A percentile compares a stretch with the other conserved stretches of the same genome.
Evolutionary conservation across 2,113 vertebrate genomes (phyloP).

Genomic region (Platichthys stellatus): DNA sequence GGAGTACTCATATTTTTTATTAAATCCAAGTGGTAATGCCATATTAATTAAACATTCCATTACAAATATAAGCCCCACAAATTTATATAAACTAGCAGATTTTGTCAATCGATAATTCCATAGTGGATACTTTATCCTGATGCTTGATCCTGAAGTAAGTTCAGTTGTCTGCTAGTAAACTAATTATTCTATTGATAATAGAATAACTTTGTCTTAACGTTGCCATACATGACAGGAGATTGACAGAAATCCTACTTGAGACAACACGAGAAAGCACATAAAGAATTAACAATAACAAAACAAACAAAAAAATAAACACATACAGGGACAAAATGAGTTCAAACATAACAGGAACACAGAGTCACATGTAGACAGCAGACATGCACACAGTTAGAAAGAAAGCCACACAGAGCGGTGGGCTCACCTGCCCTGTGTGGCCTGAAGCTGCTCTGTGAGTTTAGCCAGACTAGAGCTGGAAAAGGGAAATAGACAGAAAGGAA

Average conservation of each 20-base stretch:
- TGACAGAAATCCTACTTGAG: neutral
- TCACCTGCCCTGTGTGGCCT: conserved; percentile 85
- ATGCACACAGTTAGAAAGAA: conserved; percentile 48
- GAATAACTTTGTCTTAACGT: neutral
- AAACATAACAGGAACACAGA: neutral
- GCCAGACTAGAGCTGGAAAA: conserved; percentile 80
- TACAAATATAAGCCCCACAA: neutral
- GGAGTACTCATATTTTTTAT: no score
- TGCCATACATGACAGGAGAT: no score
- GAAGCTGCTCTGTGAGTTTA: conserved; percentile 85
- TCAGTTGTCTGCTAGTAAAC: no score
- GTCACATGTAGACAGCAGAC: neutral
- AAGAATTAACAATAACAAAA: neutral
- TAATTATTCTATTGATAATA: neutral
- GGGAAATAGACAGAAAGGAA: conserved; percentile 27
- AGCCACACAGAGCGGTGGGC: conserved; percentile 66
- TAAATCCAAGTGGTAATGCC: no score
- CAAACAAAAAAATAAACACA: neutral
- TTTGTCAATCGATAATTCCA: no score
- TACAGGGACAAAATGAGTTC: neutral
- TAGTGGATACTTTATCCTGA: no score
- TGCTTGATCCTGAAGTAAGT: no score
- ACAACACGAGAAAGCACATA: neutral
- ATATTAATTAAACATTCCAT: neutral
- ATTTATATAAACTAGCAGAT: no score